Base-by-base conservation (phyloP, 2,113 vertebrate genomes). In the Poecilia latipinna region DNA sequence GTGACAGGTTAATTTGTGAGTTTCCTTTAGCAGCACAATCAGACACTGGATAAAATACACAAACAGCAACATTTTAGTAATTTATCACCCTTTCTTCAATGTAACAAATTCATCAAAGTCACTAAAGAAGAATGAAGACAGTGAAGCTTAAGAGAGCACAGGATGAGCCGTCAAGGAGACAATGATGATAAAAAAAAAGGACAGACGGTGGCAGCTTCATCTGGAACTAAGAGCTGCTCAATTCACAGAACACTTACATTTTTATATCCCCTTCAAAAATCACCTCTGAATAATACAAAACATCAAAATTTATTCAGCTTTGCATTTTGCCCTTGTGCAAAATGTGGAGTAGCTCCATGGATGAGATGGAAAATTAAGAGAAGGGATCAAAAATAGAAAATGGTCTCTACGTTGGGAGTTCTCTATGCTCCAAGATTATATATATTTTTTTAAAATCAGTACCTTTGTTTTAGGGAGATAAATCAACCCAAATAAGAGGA, bases 121-220 rank as follows among this genome's bases (percentile, higher is more conserved):
- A 79, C 79, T 61, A 80, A 82, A 80, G 70, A 74, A 78, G 69
- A 87, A 74, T 78, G 88, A 91, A 88, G 84, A 89, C 82, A 69
- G 80, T 77, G 84, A 88, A 48, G 86, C 22, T 65, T 80, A 63
- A 32, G 77, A 29, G 4, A 82, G 74, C 77, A 67, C 73, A 74
- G 33, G 35, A 72, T 70, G 75, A 68, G 73, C 62, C 12, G 78
- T 67, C 72, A 79, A 68, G 70, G 64, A 24, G 8, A 12, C 31
- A 77, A 64, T 74, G 71, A 79, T 75, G 74, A 89, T 85, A 78
- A 86, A 85, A 82, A 80, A 74, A 81, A 17, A 1, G 65, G 64
- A 73, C 77, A 87, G 83, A 88, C 77, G 72, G 85, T 5, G 63
- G 66, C 75, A 82, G 84, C 78, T 65, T 60, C 72, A 86, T 82